A percentile compares a stretch with the other conserved stretches of the same genome.
These are phyloP conservation scores for Ecliptopera silaceata DNA, from an alignment of 2,888 invertebrate species.

Conservation along the genomic window DNA sequence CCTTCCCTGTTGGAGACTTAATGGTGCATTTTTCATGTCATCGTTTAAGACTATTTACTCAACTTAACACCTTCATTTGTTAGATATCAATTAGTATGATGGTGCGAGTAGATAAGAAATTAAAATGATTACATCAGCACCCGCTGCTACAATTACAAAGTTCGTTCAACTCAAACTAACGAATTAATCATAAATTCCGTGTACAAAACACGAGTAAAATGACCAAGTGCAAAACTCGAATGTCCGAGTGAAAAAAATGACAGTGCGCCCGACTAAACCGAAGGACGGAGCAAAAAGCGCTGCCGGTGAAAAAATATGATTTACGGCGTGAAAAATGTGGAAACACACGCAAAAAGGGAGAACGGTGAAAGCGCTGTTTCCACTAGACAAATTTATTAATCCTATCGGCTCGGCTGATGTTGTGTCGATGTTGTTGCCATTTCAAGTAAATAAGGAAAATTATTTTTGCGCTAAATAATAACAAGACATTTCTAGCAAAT, in stretches of 20 bases:
- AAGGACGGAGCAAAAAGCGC: conserved; percentile 80
- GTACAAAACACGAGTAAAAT: conserved; percentile 73
- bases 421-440: conserved; percentile 49
- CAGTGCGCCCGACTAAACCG: conserved; percentile 76
- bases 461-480: background rate
- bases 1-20: conserved; percentile 39
- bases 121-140: conserved; percentile 27
- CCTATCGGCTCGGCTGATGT: conserved; percentile 62
- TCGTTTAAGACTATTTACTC: conserved; percentile 7
- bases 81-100: conserved; percentile 4
- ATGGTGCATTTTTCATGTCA: conserved; percentile 54
- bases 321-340: conserved; percentile 83
- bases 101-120: conserved; percentile 3
- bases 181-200: conserved; percentile 73
- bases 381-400: conserved; percentile 81
- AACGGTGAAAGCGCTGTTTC: conserved; percentile 77
- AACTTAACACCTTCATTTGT: conserved; percentile 5
- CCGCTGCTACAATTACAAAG: conserved; percentile 40
- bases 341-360: conserved; percentile 79
- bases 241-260: conserved; percentile 79
- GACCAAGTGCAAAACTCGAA: conserved; percentile 72
- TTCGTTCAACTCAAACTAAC: conserved; percentile 54
- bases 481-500: too few species aligned
- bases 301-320: conserved; percentile 83
- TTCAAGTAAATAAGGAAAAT: conserved; percentile 2